Evolutionary conservation across 1,140 invertebrate species (phyloP).

Genomic region (Coenobita brevimanus): DNA sequence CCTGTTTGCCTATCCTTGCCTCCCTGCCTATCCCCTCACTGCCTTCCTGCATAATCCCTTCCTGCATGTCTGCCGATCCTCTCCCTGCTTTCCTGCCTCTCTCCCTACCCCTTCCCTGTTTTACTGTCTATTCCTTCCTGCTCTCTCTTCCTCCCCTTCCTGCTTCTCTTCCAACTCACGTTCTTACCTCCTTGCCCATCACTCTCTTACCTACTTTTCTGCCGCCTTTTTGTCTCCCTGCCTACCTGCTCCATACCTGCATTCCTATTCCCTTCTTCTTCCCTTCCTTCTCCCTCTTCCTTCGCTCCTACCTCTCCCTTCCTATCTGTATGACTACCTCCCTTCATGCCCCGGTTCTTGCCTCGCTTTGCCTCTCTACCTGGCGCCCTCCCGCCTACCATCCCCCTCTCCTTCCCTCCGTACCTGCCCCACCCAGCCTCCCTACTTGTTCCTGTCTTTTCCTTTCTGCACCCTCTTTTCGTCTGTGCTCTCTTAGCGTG

Average conservation of each 20-base stretch:
- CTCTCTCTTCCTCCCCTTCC: too few relatives aligned
- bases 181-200: too few relatives aligned
- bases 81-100: too few relatives aligned
- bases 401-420: not conserved
- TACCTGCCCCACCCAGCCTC: not conserved
- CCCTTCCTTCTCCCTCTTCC: not conserved
- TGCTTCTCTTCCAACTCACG: too few relatives aligned
- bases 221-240: too few relatives aligned
- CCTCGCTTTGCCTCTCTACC: not conserved
- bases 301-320: not conserved
- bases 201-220: too few relatives aligned
- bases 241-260: not conserved
- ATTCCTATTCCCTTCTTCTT: not conserved
- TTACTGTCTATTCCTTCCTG: too few relatives aligned
- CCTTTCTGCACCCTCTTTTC: not conserved
- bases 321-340: not conserved
- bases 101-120: too few relatives aligned
- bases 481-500: not conserved
- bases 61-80: too few relatives aligned
- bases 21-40: too few relatives aligned
- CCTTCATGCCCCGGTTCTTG: not conserved
- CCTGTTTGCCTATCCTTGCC: too few relatives aligned
- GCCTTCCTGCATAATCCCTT: too few relatives aligned
- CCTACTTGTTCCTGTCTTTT: conserved; percentile 16
- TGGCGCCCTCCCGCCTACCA: not conserved